Evolutionary conservation across 2,113 vertebrate species (phyloP), one percentile per base, ranked within the genome.

Genomic region (Prietella phreatophila): DNA sequence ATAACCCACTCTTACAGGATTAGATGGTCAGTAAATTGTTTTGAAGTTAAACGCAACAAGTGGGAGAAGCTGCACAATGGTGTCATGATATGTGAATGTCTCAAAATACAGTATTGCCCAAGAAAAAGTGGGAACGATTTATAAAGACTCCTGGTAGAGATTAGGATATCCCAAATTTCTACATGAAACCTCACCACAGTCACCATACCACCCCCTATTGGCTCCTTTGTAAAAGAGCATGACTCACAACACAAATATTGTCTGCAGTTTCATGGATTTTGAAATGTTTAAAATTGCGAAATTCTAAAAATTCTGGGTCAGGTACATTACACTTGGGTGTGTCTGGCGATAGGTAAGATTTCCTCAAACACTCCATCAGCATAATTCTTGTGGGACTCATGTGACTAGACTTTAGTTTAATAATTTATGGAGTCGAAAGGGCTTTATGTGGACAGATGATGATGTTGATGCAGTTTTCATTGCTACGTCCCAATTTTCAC

Each of bases 201-300:
- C 75, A 86, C 83, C 79, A 82, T 84, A 86, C 84, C 33, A 73
- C 89, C 89, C 42, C 84, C 89, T 90, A 65, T 86, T 86, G 89
- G 89, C n/a, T 56, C 36, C 1, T 56, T 88, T 71, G n/a, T 67
- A 53, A 86, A 81, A 81, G 15, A 55, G 30, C 53, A 75, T 60
- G 30, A 73, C 47, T 73, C 33, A 76, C 42, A 2, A 27, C 27
- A 19, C 25, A 73, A 61, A 30, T 75, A 22, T 86, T 86, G 39
- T 36, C 17, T 53, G 58, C 58, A 65, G 53, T 63, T 75, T 78
- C 50, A 27, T 7, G 3, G 27, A 50, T 60, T 85, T 42, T 58
- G n/a, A 56, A 73, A 27, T 85, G 5, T 73, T 55, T 56, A 39
- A 73, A 58, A 36, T 33, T 33, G 63, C 14, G 10, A 85, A 85